Base-by-base conservation (phyloP, 2,888 invertebrate species). In the Aleiodes leptofemur region DNA sequence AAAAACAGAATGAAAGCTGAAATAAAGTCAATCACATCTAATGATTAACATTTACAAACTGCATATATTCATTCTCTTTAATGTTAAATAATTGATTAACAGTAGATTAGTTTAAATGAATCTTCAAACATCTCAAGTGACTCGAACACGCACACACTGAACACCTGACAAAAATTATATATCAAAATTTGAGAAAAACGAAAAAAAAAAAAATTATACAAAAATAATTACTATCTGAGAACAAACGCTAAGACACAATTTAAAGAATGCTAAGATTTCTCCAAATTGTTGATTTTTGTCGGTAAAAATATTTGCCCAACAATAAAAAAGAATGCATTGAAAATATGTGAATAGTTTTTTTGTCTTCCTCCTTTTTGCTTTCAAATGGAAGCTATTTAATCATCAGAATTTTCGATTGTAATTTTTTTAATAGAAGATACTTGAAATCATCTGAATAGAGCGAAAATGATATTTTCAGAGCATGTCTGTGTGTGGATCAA, bases 251-350 rank as follows among this genome's bases (percentile, higher is more conserved):
- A 73, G 55, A 71, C 57, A 75, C 64, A 64, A 55, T 31, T 51
- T 23, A 69, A 34, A 72, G 68, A 61, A 75, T 57, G 56, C 61
- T 57, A 69, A 48, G 71, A 66, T 68, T 57, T 68, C 68, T 68
- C 69, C 73, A 74, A 81, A 78, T 80, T 81, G 82, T 83, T 83
- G 82, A 83, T 82, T 84, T 83, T 81, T 84, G 82, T 83, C 82
- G 83, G 79, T 78, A 78, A 79, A 81, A 78, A 80, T 83, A 34
- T 79, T 82, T 84, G 82, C 79, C 81, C 82, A 84, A 82, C 80
- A 83, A 84, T 84, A 83, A 83, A 85, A 43, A 43, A 43, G 11
- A 59, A 78, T 80, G 80, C 79, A 81, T 82, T 59, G 59, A 34
- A 59, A 81, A 81, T 23, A 6, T 38, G 34, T 34, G 34, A 6